These are phyloP conservation scores for Sinonovacula constricta DNA, from an alignment of 1,140 invertebrate species.

Conservation along the genomic window DNA sequence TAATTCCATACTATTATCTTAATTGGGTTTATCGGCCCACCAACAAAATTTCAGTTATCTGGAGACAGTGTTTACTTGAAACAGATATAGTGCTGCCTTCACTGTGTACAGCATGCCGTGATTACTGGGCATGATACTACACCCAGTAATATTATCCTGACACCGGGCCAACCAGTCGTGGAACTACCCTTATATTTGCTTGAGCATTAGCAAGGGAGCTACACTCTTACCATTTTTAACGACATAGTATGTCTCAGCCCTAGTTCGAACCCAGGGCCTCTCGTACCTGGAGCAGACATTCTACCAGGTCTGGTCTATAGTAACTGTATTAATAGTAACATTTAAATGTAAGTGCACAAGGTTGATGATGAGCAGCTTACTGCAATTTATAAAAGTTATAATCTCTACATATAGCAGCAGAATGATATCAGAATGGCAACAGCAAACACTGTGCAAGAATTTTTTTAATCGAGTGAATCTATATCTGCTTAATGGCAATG, in stretches of 20 bases:
- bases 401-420: too few relatives aligned
- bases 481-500: too few relatives aligned
- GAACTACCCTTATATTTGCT: neutral
- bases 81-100: neutral
- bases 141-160: neutral
- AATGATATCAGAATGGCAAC: too few relatives aligned
- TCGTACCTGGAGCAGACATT: neutral
- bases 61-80: neutral
- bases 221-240: neutral
- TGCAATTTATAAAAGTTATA: too few relatives aligned
- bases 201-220: neutral
- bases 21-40: neutral
- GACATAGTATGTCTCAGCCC: neutral
- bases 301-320: too few relatives aligned
- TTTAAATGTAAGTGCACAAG: too few relatives aligned
- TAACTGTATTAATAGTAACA: too few relatives aligned
- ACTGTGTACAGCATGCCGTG: neutral
- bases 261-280: neutral
- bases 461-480: too few relatives aligned
- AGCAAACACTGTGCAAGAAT: too few relatives aligned
- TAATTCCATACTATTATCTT: too few relatives aligned
- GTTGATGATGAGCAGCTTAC: too few relatives aligned
- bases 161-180: neutral
- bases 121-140: neutral
- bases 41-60: neutral